phyloP scores from a whole-genome alignment of 2,888 invertebrate species.

The Sminthurinus aureus region DNA sequence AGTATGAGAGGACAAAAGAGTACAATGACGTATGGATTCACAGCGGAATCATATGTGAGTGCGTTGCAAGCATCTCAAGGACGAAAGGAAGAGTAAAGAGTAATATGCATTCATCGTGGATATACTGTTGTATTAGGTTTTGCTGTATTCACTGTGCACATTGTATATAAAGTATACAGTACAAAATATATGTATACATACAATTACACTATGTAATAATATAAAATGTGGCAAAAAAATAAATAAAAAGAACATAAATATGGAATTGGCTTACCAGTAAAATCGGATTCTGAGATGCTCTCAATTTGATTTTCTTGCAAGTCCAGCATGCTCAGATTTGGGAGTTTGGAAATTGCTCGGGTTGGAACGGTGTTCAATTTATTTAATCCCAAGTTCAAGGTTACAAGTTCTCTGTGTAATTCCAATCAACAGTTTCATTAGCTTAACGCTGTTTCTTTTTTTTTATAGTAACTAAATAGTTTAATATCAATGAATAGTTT shows the following conservation, averaged over 20 bases:
- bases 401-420: conserved; percentile 74
- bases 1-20: too few relatives aligned
- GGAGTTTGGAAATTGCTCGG: conserved; percentile 78
- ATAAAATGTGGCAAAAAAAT: not conserved
- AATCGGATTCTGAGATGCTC: conserved; percentile 81
- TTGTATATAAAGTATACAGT: too few relatives aligned
- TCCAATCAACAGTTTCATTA: not conserved
- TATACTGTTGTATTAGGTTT: too few relatives aligned
- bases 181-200: too few relatives aligned
- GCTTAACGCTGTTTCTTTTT: not conserved
- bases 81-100: too few relatives aligned
- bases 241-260: conserved; percentile 14
- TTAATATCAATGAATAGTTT: too few relatives aligned
- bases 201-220: too few relatives aligned
- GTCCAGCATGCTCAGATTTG: conserved; percentile 83
- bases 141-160: too few relatives aligned
- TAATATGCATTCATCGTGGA: too few relatives aligned
- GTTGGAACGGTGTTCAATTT: conserved; percentile 79
- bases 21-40: too few relatives aligned
- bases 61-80: too few relatives aligned
- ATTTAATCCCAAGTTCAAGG: conserved; percentile 86
- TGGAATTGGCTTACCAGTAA: conserved; percentile 73
- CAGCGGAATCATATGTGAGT: too few relatives aligned
- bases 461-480: not conserved
- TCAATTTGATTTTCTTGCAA: conserved; percentile 86